Conservation (phyloP, 2,113 vertebrate species). For the Odontesthes bonariensis region DNA sequence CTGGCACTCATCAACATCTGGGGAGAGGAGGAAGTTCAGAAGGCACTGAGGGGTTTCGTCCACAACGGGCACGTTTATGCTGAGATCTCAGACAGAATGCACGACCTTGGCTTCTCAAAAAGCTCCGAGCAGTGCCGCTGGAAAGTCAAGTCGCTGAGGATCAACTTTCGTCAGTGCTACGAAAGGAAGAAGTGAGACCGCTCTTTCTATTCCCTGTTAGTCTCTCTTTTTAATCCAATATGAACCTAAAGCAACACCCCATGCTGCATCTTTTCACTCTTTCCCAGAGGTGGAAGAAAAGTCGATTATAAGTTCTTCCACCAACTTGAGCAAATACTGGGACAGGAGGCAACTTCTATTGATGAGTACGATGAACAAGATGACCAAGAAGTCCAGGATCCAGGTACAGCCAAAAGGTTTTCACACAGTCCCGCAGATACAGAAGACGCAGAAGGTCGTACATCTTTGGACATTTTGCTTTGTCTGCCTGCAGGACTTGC, state of each 20-base stretch:
- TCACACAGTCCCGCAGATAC: neutral
- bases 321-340: conserved; percentile 74
- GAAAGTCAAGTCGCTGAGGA: conserved; percentile 76
- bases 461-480: neutral
- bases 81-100: conserved; percentile 69
- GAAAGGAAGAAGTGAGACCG: conserved; percentile 74
- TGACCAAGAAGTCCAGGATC: conserved; percentile 63
- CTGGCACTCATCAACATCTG: conserved; percentile 75
- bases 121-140: conserved; percentile 77
- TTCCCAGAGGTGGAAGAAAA: conserved; percentile 62
- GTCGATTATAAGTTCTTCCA: conserved; percentile 75
- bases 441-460: neutral
- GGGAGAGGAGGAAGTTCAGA: conserved; percentile 75
- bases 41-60: conserved; percentile 60
- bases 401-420: conserved; percentile 33
- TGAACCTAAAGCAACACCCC: neutral
- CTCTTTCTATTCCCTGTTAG: neutral
- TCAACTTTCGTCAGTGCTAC: conserved; percentile 73
- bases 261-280: neutral
- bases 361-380: conserved; percentile 73
- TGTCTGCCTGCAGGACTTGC: neutral
- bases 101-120: conserved; percentile 61
- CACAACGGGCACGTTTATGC: conserved; percentile 75
- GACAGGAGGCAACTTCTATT: conserved; percentile 54
- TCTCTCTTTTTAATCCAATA: neutral